Base-by-base conservation (phyloP, 2,888 invertebrate genomes). In the Thecophora atra region DNA sequence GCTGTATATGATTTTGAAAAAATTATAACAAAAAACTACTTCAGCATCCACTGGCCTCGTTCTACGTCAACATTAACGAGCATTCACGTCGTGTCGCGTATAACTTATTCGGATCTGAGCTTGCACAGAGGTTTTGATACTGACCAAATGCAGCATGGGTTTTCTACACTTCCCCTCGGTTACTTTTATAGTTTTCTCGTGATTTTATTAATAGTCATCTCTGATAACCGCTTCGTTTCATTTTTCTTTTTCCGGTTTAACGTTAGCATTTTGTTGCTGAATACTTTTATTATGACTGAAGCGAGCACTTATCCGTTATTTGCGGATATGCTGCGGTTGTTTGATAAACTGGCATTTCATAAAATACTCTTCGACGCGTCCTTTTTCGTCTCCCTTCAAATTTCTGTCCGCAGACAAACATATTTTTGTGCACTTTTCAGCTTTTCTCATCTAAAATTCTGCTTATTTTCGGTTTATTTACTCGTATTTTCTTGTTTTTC, bases 341-440 rank as follows among this genome's bases (percentile, higher is more conserved):
- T 56, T 17, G 15, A 24, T 17, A 44, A 21, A 64, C 44, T 17
- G 26, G 44, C 47, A 64, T 26, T 64, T 64, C 64, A 21, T 0
- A 3, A 21, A 19, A n/a, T 54, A 19, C 21, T 13, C 54, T 24
- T 13, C n/a, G 13, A 2, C 62, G n/a, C 37, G 1, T 19, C 51
- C 26, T 2, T 24, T 7, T 26, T 2, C 7, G 0, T 30, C 28
- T 58, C 26, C 26, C 26, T 24, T 28, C 3, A 5, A 19, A 54
- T 3, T 11, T 21, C 21, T 6, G 21, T 24, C 47, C 47, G 15
- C 24, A 42, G 2, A 56, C 17, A n/a, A 54, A 51, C 28, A 65
- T 28, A 56, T 67, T 67, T 52, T 52, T 52, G 30, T 52, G n/a
- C 66, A 52, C 21, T 52, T 66, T 28, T 66, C 66, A 66, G 21